These are phyloP conservation scores for Ataeniobius toweri DNA, from an alignment of 2,797 vertebrate species.

Conservation along the genomic window DNA sequence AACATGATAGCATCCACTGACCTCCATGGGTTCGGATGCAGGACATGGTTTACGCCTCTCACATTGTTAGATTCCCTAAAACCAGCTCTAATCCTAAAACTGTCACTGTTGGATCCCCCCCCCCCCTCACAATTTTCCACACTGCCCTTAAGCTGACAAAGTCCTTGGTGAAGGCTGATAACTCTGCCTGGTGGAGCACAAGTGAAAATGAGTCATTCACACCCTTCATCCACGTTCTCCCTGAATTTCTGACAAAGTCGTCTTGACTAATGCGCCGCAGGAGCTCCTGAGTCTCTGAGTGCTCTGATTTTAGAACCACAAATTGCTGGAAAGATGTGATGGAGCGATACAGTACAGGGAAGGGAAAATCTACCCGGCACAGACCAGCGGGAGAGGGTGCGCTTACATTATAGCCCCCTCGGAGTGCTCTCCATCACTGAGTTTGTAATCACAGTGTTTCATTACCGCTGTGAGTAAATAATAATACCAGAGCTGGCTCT, in stretches of 20 bases:
- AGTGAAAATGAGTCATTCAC: conserved; percentile 1
- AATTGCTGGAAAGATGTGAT: conserved; percentile 33
- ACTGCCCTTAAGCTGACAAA: conserved; percentile 49
- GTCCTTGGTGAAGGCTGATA: conserved; percentile 36
- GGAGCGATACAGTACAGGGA: conserved; percentile 18
- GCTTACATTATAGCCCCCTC: conserved; percentile 30
- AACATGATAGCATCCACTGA: conserved; percentile 47
- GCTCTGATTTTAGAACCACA: conserved; percentile 31
- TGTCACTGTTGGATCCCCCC: not conserved
- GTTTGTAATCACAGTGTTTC: conserved; percentile 48
- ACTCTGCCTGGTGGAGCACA: conserved; percentile 15
- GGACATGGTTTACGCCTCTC: not conserved
- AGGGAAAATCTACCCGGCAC: conserved; percentile 15
- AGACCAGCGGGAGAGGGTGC: conserved; percentile 28
- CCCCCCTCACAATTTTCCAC: conserved; percentile 1
- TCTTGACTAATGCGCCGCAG: conserved; percentile 38
- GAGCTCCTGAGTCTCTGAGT: conserved; percentile 31
- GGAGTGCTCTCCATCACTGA: conserved; percentile 34
- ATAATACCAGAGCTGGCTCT: conserved; percentile 49
- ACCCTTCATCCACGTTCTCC: conserved; percentile 16
- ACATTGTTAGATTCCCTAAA: conserved; percentile 22
- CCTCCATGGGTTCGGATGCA: conserved; percentile 26
- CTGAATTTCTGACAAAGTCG: conserved; percentile 5
- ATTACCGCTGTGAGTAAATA: conserved; percentile 55
- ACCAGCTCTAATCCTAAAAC: conserved; percentile 13